Evolutionary conservation across 2,797 vertebrate genomes (phyloP).

Genomic region (Antennarius maculatus): DNA sequence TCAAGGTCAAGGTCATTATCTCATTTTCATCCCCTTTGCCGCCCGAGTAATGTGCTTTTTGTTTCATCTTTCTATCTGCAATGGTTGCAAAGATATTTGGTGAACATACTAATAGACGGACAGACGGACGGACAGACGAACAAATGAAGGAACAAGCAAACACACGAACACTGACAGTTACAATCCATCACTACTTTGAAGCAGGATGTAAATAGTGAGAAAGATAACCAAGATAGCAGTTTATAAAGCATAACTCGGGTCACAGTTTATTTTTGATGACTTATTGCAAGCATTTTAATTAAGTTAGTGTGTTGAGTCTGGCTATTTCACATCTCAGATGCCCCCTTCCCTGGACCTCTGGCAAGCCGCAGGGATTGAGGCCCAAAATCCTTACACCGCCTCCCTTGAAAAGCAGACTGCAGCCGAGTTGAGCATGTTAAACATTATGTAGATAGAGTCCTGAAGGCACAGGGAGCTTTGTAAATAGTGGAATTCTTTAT

Average conservation of each 20-base stretch:
- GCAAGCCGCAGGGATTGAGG: conserved; percentile 53
- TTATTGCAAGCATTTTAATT: conserved; percentile 31
- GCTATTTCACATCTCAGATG: conserved; percentile 7
- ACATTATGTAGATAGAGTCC: conserved; percentile 70
- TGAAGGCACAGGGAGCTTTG: conserved; percentile 61
- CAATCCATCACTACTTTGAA: too few species aligned
- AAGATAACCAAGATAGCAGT: background rate
- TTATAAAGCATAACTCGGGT: conserved; percentile 13
- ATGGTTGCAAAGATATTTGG: too few species aligned
- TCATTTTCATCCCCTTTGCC: background rate
- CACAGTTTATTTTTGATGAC: conserved; percentile 1
- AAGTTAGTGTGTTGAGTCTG: conserved; percentile 26
- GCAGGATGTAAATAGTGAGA: too few species aligned
- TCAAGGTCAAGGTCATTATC: too few species aligned
- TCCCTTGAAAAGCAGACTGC: conserved; percentile 52
- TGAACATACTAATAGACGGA: too few species aligned
- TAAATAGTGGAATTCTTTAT: conserved; percentile 66
- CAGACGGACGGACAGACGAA: too few species aligned
- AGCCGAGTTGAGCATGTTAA: conserved; percentile 68
- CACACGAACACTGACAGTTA: too few species aligned
- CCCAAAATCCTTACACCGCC: conserved; percentile 59
- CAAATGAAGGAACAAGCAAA: too few species aligned
- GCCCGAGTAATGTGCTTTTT: too few species aligned
- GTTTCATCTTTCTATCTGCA: too few species aligned
- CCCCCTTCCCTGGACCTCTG: conserved; percentile 19